Base-by-base conservation (phyloP, 1,140 invertebrate species). In the Physella acuta region DNA sequence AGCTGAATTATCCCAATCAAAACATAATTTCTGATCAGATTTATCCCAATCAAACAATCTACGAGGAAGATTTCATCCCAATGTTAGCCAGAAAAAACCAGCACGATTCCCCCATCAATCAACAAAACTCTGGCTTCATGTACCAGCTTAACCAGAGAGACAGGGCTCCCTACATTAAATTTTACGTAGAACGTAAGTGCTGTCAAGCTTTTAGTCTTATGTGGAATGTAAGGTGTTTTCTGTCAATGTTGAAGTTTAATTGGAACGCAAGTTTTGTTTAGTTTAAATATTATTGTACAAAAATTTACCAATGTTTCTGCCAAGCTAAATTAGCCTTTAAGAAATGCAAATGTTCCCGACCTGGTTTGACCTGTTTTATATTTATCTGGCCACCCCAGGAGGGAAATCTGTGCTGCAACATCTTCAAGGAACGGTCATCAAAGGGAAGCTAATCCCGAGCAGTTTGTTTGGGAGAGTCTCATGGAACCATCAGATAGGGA, bases 41-140 rank as follows among this genome's bases (percentile, higher is more conserved):
- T 60, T 76, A 73, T 58, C 77, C 77, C 24, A 74, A 75, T 37
- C 80, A 82, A 72, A 71, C 71, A 0, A 31, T 80, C 14, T 76
- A 79, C 62, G 51, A 63, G n/a, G 51, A 63, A n/a, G 64, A 72
- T 24, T 68, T 66, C 17, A 68, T 73, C 3, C 58, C 67, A 2
- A 71, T 79, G 24, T 71, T 72, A 16, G 71, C 71, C 16, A 72
- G 71, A 26, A 72, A 75, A n/a, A 53, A 59, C 3, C 64, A 69
- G 11, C 36, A 62, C 16, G 63, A 70, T 3, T 72, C 11, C 5
- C 5, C 53, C 5, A 55, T 8, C 53, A 55, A 24, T 24, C 53
- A 8, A 11, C 39, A 20, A 44, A 8, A 44, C 20, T 8, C 39
- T 44, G 39, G 39, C 2, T 73, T 73, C 61, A 64, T 64, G 8